Evolutionary conservation across 2,797 vertebrate species (phyloP).

Genomic region (Strix occidentalis): DNA sequence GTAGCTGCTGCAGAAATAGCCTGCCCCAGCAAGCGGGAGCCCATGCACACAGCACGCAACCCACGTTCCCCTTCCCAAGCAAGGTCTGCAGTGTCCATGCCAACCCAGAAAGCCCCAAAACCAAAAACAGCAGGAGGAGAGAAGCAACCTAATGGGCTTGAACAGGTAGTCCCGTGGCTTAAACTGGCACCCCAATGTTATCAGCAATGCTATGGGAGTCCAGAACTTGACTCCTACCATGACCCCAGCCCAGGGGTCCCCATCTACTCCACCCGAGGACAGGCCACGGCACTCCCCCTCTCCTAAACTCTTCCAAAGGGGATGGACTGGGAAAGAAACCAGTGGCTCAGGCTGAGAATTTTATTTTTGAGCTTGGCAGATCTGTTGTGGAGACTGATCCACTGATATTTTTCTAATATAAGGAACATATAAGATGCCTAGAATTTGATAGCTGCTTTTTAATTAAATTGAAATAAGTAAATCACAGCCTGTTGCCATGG

Average conservation of each 20-base stretch:
- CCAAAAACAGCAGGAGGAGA: neutral
- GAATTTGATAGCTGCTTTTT: conserved; percentile 70
- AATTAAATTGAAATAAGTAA: conserved; percentile 74
- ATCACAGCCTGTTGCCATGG: conserved; percentile 74
- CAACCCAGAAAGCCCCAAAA: neutral
- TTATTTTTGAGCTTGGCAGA: neutral
- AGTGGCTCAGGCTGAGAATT: neutral
- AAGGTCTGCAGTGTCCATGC: neutral
- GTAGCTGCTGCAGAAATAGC: neutral
- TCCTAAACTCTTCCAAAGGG: neutral
- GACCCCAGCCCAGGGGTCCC: neutral
- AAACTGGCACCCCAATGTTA: neutral
- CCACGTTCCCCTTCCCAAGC: neutral
- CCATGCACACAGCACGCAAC: neutral
- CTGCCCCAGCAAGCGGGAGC: neutral
- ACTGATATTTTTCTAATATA: conserved; percentile 50
- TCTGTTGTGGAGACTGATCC: neutral
- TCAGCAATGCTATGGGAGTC: neutral
- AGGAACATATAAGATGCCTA: conserved; percentile 49
- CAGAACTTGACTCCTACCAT: neutral
- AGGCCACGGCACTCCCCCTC: neutral
- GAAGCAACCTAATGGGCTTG: neutral
- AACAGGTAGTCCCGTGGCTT: neutral
- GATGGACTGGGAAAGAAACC: neutral
- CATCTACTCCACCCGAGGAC: neutral